Percentiles rank a stretch among this genome's conserved stretches.
Conservation (phyloP, 2,113 vertebrate species). For the Andinoacara biseriatus region DNA sequence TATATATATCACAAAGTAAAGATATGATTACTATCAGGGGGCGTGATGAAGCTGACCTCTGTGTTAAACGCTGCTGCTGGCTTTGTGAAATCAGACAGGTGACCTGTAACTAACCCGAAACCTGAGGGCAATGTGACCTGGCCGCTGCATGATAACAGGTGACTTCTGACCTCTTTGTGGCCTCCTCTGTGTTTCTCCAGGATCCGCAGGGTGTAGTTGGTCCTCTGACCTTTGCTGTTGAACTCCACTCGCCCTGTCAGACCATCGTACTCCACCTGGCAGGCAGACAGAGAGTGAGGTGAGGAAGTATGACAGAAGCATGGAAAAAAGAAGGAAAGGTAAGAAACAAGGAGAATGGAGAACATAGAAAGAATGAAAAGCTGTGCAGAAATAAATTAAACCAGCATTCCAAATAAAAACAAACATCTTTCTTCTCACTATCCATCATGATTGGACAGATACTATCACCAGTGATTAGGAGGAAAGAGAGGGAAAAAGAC, state of each 20-base stretch:
- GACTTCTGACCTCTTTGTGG: conserved; percentile 87
- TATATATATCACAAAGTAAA: conserved; percentile 17
- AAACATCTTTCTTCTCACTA: conserved; percentile 24
- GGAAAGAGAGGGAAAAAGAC: conserved; percentile 13
- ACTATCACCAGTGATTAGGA: conserved; percentile 22
- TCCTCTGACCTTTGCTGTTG: conserved; percentile 96
- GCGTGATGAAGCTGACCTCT: conserved; percentile 37
- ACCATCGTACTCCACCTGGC: conserved; percentile 93
- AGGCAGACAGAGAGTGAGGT: conserved; percentile 15
- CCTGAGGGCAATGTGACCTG: conserved; percentile 38
- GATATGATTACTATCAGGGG: conserved; percentile 1
- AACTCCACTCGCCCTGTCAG: conserved; percentile 92
- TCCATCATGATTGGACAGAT: conserved; percentile 12
- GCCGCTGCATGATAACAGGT: conserved; percentile 44
- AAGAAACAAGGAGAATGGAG: not conserved
- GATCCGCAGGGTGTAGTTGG: conserved; percentile 92
- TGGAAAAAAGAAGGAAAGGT: not conserved
- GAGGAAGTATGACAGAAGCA: conserved; percentile 11
- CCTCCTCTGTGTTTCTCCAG: conserved; percentile 89
- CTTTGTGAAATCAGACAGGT: conserved; percentile 39
- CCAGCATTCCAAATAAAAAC: conserved; percentile 3
- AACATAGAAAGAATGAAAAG: conserved; percentile 12
- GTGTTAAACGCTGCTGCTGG: conserved; percentile 39
- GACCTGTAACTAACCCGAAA: conserved; percentile 46
- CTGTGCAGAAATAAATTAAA: conserved; percentile 7